Base-by-base conservation (phyloP, 2,888 invertebrate species). In the Lochmaea capreae region DNA sequence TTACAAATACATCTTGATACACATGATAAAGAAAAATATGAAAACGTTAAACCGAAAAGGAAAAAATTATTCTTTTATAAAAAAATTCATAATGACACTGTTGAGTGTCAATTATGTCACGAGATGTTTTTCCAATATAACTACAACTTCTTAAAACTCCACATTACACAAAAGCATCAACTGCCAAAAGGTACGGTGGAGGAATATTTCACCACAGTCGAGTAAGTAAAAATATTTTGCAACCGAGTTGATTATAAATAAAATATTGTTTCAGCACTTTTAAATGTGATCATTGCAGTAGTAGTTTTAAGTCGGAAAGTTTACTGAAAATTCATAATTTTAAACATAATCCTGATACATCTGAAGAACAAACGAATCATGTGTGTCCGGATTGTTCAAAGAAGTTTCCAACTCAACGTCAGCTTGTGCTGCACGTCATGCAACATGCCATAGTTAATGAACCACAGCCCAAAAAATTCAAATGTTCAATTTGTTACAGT, bases 401-500 rank as follows among this genome's bases (percentile, higher is more conserved):
- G 67, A 84, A 84, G 73, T 85, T 83, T 78, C 79, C 83, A 5
- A 84, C 83, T 11, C 82, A 83, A 66, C 78, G 81, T 46, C 83
- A 85, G 68, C 77, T 85, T 26, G 82, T 84, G 3, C 54, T 79
- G n/a, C 86, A 86, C 66, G 83, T 86, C 0, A 65, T 77, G 57
- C 81, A 81, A 39, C 83, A 83, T 57, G 79, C 80, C 3, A 63
- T 84, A 22, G 76, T 81, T 2, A 76, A 71, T 63, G 61, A 73
- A 12, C 68, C 75, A 11, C 78, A 80, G 57, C 76, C 79, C 2
- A 81, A 83, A 57, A 82, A 88, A 4, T 88, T 89, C 81, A 92
- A 92, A 82, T 93, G 93, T 85, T 88, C 89, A 2, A 86, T 90
- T 80, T 93, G 93, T 83, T 91, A 91, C 81, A 93, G 92, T 84